Percentiles rank a stretch among this genome's conserved stretches.
These are phyloP conservation scores for Chirona hameri DNA, from an alignment of 2,888 invertebrate genomes.

Conservation along the genomic window DNA sequence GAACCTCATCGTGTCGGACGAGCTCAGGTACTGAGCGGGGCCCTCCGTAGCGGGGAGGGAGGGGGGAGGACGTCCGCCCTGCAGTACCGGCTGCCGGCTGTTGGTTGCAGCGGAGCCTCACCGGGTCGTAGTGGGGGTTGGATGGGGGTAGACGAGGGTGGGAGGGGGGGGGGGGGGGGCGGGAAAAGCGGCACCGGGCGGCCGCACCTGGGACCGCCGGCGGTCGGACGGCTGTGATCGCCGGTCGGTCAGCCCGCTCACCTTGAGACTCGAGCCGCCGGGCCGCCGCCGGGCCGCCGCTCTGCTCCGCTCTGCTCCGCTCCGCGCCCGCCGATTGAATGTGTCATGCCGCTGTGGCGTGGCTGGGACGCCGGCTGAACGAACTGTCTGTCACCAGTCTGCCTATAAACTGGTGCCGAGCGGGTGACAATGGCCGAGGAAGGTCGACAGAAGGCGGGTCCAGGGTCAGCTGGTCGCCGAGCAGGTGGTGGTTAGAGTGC, in stretches of 20 bases:
- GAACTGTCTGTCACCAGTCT: too few relatives aligned
- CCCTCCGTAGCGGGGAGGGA: neutral
- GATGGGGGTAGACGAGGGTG: neutral
- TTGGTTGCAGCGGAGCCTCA: neutral
- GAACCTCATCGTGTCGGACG: constrained; percentile 69
- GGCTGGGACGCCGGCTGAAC: too few relatives aligned
- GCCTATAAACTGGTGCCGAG: too few relatives aligned
- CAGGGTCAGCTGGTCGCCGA: too few relatives aligned
- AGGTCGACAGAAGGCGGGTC: too few relatives aligned
- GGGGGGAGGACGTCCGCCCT: neutral
- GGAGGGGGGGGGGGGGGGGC: too few relatives aligned
- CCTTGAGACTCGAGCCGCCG: neutral
- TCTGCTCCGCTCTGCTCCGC: too few relatives aligned
- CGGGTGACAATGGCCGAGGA: too few relatives aligned
- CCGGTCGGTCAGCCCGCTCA: neutral
- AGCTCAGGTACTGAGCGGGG: constrained; percentile 49
- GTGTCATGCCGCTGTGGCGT: neutral
- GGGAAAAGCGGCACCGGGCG: neutral
- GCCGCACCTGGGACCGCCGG: neutral
- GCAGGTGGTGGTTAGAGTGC: too few relatives aligned
- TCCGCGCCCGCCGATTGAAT: neutral
- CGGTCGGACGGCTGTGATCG: too few relatives aligned
- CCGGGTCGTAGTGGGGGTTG: neutral
- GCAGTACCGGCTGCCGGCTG: neutral
- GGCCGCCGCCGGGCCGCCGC: too few relatives aligned